Conservation (phyloP, 35 echinoderm and acorn worm species). For the Ophiothrix spiculata region DNA sequence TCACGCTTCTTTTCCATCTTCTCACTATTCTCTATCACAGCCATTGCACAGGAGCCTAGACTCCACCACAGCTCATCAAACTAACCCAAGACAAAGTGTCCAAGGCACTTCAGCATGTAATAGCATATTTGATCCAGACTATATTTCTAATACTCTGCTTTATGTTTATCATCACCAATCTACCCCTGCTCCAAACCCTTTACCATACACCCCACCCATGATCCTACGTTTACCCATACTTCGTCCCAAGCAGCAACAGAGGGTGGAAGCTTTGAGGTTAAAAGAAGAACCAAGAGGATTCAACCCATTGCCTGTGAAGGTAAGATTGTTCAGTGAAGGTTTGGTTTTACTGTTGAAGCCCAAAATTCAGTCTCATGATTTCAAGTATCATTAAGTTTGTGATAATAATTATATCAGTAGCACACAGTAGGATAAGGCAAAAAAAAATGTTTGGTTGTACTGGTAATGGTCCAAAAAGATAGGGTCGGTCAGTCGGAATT, state of each 20-base stretch:
- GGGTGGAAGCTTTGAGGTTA: slow-evolving; percentile 32
- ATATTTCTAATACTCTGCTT: slow-evolving; percentile 16
- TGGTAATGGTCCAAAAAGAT: no score
- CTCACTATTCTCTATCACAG: background rate
- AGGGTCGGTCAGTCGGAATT: no score
- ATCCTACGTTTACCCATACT: slow-evolving; percentile 35
- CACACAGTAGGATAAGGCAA: no score
- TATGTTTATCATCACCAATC: slow-evolving; percentile 22
- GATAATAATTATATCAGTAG: no score
- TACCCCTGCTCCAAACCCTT: slow-evolving; percentile 18
- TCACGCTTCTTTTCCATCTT: background rate
- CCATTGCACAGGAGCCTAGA: background rate
- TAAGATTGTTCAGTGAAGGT: no score
- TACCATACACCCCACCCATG: slow-evolving; percentile 57
- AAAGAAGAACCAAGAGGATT: slow-evolving; percentile 41
- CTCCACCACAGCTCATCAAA: background rate
- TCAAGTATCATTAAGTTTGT: no score
- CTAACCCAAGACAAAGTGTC: background rate
- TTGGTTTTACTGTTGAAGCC: no score
- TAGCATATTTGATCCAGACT: slow-evolving; percentile 16
- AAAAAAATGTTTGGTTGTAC: no score
- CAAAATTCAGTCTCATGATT: no score
- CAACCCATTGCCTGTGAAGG: slow-evolving; percentile 53
- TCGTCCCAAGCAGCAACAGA: slow-evolving; percentile 51
- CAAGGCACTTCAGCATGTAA: background rate